Percentiles rank a stretch among this genome's conserved stretches.
phyloP scores from a whole-genome alignment of 2,888 invertebrate genomes.

The Eretmocerus hayati region DNA sequence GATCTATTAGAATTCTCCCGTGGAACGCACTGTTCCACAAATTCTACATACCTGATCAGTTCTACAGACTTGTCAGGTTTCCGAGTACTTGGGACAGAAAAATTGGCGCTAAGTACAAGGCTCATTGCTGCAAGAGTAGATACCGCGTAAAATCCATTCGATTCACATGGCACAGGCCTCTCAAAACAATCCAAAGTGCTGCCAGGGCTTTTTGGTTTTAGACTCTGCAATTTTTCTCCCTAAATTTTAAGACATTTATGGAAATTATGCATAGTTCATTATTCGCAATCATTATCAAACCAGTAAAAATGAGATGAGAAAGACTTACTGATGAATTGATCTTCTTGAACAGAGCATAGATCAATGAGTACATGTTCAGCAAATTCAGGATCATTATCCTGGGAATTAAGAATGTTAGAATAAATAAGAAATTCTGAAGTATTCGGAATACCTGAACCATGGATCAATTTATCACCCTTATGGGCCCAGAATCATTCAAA shows the following conservation, averaged over 20 bases:
- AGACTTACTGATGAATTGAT: constrained; percentile 68
- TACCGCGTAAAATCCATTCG: constrained; percentile 35
- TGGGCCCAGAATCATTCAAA: no score
- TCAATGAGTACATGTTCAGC: constrained; percentile 88
- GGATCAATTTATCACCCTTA: neutral
- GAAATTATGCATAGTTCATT: no score
- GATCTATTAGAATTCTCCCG: no score
- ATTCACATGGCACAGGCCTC: constrained; percentile 37
- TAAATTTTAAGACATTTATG: no score
- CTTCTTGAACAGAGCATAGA: constrained; percentile 85
- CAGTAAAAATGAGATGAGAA: no score
- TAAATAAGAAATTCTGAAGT: neutral
- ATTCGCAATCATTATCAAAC: no score
- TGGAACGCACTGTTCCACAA: no score
- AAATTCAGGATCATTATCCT: constrained; percentile 93
- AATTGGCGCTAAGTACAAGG: constrained; percentile 37
- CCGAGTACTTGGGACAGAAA: neutral
- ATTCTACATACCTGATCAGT: neutral
- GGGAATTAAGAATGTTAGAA: constrained; percentile 42
- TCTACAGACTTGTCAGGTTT: neutral
- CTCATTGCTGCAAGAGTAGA: constrained; percentile 45
- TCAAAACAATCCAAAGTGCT: constrained; percentile 26
- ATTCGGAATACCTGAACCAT: neutral
- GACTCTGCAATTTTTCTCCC: constrained; percentile 51
- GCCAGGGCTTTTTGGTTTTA: constrained; percentile 48